These are phyloP conservation scores for Phortica magna DNA, from an alignment of 2,888 invertebrate genomes.

Conservation along the genomic window DNA sequence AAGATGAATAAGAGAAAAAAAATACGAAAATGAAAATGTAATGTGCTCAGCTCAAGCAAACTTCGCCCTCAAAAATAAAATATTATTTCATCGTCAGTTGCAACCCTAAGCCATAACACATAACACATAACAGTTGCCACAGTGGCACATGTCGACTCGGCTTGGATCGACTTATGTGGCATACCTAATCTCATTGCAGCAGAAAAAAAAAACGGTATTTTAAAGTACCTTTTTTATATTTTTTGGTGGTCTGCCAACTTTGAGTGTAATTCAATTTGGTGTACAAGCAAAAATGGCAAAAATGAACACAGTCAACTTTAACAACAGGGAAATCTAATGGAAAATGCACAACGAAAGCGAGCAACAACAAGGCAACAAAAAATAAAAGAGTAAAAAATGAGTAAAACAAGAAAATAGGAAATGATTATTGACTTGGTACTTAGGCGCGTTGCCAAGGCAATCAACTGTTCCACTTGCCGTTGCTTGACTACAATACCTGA, in stretches of 20 bases:
- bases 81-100: too few species aligned
- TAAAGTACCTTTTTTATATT: background rate
- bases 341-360: background rate
- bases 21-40: background rate
- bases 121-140: background rate
- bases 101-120: background rate
- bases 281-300: slow-evolving; percentile 28
- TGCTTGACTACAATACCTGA: background rate
- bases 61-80: background rate
- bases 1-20: background rate
- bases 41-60: background rate
- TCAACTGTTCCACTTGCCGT: background rate
- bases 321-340: background rate
- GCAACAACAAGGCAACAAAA: slow-evolving; percentile 3
- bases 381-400: background rate
- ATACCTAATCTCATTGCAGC: slow-evolving; percentile 22
- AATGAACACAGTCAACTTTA: background rate
- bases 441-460: slow-evolving; percentile 29
- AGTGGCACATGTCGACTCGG: background rate
- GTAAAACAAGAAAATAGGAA: slow-evolving; percentile 13
- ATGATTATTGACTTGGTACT: slow-evolving; percentile 30
- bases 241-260: slow-evolving; percentile 36
- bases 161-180: slow-evolving; percentile 20
- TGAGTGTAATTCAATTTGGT: slow-evolving; percentile 48
- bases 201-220: slow-evolving; percentile 6